Evolutionary conservation across 2,888 invertebrate species (phyloP).

Genomic region (Drosophila emarginata): DNA sequence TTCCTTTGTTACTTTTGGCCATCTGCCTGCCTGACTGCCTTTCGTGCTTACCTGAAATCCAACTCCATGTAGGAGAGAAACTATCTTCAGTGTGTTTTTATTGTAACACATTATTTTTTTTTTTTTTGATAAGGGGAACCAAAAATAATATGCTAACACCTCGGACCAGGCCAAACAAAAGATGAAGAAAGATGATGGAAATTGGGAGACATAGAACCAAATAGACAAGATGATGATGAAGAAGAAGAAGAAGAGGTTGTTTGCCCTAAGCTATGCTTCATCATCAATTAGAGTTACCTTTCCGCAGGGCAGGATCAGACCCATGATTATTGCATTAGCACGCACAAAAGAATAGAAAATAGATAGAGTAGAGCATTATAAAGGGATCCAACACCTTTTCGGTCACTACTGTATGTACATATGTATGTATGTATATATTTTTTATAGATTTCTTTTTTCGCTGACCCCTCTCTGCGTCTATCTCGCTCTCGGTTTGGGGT

Average conservation of each 20-base stretch:
- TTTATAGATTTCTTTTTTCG: neutral
- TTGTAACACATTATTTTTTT: constrained; percentile 70
- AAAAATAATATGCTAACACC: constrained; percentile 75
- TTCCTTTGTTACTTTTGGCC: constrained; percentile 9
- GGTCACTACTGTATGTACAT: constrained; percentile 49
- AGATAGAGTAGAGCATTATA: neutral
- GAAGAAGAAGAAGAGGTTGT: neutral
- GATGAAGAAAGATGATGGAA: constrained; percentile 21
- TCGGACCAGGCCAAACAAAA: constrained; percentile 61
- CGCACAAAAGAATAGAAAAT: constrained; percentile 28
- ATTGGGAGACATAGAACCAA: constrained; percentile 17
- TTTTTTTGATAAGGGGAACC: neutral
- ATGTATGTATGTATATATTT: constrained; percentile 37
- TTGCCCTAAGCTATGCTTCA: constrained; percentile 48
- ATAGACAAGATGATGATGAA: too few species aligned
- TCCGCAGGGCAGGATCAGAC: constrained; percentile 69
- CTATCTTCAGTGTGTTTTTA: constrained; percentile 35
- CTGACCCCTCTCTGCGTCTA: constrained; percentile 10
- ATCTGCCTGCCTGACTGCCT: constrained; percentile 25
- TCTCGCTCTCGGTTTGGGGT: constrained; percentile 21
- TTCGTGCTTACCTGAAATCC: constrained; percentile 51
- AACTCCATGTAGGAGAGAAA: neutral
- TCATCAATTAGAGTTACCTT: constrained; percentile 77
- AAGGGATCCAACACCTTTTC: constrained; percentile 57
- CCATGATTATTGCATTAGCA: constrained; percentile 68